Evolutionary conservation across 2,888 invertebrate species (phyloP), one percentile per base, ranked within the genome.

Genomic region (Physocephala rufipes): DNA sequence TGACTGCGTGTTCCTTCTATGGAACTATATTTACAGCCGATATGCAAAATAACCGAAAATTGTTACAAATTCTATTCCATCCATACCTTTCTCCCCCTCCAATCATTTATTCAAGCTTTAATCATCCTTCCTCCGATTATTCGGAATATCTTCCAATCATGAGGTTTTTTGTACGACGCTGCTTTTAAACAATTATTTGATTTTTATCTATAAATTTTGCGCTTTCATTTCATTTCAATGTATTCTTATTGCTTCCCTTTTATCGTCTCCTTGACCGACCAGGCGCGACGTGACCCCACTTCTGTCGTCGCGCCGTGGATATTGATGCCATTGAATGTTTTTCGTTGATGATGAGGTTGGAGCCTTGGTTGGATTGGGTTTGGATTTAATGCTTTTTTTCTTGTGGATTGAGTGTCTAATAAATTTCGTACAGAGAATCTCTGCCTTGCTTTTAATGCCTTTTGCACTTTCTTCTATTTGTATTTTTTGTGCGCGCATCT

Each of bases 181-280:
- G n/a, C 67, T 58, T 67, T 67, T 67, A 58, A 58, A 36, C 67
- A 58, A 58, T 67, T 67, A 67, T 67, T 67, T 67, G 67, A 55
- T 67, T 67, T 67, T 45, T 58, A 58, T 43, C 55, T 67, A 67
- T 55, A 67, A 67, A 67, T 67, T 67, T 55, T 19, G 67, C 24
- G 53, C 66, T 53, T 66, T 53, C 21, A 28, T 36, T 53, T 53
- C n/a, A 24, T 28, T 47, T 64, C 51, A 30, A 49, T 16, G 30
- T 28, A 3, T 58, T 15, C 15, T 45, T 9, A 15, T 45, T 12
- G 45, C 16, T 49, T n/a, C 51, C 65, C 16, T 16, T 53, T 53
- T 16, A 36, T 43, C 45, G 62, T n/a, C 16, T 28, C 4, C 45
- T n/a, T n/a, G 15, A 36, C 15, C 30, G n/a, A 15, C 36, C 61